These are phyloP conservation scores for Antechinus stuartii DNA, from an alignment of 2,113 vertebrate species.

Conservation along the genomic window DNA sequence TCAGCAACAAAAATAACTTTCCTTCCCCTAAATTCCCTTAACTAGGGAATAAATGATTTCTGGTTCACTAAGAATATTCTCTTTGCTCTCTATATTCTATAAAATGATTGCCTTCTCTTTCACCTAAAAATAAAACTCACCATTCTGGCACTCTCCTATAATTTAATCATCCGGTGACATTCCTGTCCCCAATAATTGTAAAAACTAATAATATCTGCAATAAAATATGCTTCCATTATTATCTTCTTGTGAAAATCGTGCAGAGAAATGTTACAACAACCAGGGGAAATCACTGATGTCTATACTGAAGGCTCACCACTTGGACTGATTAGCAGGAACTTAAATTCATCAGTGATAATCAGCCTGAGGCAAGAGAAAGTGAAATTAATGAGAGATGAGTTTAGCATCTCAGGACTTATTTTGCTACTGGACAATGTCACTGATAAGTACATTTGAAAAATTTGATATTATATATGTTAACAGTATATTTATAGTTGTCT, in stretches of 20 bases:
- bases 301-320: not conserved
- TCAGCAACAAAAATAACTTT: not conserved
- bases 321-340: not conserved
- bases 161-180: not conserved
- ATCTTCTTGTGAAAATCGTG: not conserved
- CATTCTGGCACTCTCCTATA: not conserved
- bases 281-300: not conserved
- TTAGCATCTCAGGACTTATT: not conserved
- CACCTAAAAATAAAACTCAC: not conserved
- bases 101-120: not conserved
- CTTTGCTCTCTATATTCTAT: not conserved
- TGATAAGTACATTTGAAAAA: not conserved
- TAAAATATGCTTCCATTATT: constrained; percentile 6
- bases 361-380: not conserved
- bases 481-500: not conserved
- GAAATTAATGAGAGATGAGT: not conserved
- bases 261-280: not conserved
- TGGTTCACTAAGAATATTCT: not conserved
- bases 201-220: not conserved
- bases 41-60: not conserved
- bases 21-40: not conserved
- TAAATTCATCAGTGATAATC: not conserved
- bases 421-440: not conserved
- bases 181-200: not conserved
- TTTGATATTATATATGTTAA: not conserved